Evolutionary conservation across 2,797 vertebrate genomes (phyloP).

Genomic region (Sus cebifrons): DNA sequence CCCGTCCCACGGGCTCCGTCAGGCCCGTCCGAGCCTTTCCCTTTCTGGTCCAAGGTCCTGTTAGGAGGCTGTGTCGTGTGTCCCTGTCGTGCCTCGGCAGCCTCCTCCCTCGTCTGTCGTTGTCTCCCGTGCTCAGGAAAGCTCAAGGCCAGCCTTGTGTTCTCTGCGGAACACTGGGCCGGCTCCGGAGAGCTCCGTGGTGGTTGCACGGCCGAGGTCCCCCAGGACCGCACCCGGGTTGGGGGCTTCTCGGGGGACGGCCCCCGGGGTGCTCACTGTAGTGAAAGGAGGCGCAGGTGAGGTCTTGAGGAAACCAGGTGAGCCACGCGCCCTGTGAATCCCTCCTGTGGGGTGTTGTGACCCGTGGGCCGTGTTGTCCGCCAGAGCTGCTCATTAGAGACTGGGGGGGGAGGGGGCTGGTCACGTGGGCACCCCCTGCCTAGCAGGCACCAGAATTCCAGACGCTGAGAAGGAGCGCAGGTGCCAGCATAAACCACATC

Average conservation of each 20-base stretch:
- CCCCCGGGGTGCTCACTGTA: accelerated
- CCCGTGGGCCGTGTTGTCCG: not conserved
- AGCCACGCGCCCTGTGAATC: too few species aligned
- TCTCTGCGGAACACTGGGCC: not conserved
- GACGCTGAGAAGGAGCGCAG: not conserved
- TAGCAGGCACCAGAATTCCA: not conserved
- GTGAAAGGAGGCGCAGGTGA: not conserved
- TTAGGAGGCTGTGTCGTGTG: not conserved
- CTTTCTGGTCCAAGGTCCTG: not conserved
- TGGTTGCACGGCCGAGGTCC: not conserved
- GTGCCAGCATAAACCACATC: not conserved
- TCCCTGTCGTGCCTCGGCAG: not conserved
- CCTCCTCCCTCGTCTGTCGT: not conserved
- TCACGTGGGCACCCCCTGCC: not conserved
- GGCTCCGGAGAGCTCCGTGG: not conserved
- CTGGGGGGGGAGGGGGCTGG: not conserved
- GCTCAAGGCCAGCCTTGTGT: not conserved
- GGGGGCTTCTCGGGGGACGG: accelerated
- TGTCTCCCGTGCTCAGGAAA: not conserved
- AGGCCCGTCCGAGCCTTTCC: not conserved
- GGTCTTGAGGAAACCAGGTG: not conserved
- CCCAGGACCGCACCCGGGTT: not conserved
- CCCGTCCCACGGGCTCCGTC: not conserved
- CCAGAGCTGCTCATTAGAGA: not conserved
- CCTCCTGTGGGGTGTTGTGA: not conserved